Evolutionary conservation across 2,113 vertebrate genomes (phyloP).

Genomic region (Callospermophilus lateralis): DNA sequence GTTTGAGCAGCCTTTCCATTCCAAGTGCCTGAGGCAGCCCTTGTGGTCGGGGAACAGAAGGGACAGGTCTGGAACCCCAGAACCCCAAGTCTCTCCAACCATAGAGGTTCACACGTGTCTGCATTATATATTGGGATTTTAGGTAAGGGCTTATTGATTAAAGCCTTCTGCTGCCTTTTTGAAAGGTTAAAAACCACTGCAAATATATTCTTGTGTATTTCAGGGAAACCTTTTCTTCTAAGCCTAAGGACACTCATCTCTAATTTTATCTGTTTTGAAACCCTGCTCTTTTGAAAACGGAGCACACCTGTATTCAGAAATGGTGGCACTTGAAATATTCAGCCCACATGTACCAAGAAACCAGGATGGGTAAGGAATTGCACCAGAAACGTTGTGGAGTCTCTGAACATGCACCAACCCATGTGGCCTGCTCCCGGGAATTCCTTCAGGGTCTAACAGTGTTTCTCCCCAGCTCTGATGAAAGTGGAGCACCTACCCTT

Average conservation of each 20-base stretch:
- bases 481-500: neutral
- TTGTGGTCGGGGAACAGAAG: neutral
- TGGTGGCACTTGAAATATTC: conserved; percentile 15
- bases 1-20: neutral
- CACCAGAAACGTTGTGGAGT: neutral
- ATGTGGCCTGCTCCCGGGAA: neutral
- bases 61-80: neutral
- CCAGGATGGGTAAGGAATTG: neutral
- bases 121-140: neutral
- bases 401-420: neutral
- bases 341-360: neutral
- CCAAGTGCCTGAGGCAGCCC: neutral
- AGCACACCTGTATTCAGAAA: conserved; percentile 46
- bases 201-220: neutral
- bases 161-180: neutral
- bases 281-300: conserved; percentile 32
- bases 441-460: neutral
- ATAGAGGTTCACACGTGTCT: neutral
- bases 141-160: neutral
- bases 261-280: conserved; percentile 58
- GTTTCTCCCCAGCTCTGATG: neutral
- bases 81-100: neutral
- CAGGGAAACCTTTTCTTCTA: conserved; percentile 32
- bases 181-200: conserved; percentile 45
- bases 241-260: neutral